Evolutionary conservation across 2,797 vertebrate genomes (phyloP), one percentile per base, ranked within the genome.

Genomic region (Cyprinella venusta): DNA sequence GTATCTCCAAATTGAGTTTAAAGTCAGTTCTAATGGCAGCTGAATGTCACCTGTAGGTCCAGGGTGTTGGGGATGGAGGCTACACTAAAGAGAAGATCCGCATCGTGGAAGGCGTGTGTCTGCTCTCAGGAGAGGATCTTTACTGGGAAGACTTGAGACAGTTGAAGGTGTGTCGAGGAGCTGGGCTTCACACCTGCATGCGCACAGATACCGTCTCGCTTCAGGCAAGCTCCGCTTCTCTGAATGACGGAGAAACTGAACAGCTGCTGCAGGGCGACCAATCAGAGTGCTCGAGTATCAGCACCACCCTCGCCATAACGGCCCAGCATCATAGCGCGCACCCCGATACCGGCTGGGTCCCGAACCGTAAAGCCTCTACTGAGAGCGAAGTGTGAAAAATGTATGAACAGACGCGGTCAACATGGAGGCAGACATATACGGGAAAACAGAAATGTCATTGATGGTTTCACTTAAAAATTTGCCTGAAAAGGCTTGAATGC

Each of bases 121-220:
- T 99, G 79, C 94, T 99, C 88, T 97, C 97, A 79, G 94, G 94
- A 16, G 97, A 98, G 2, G 97, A 97, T 83, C 95, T 97, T 0
- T 97, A 97, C 90, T 99, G 98, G 98, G 97, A 99, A 59, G 97
- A 99, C 91, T 95, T 99, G 16, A 98, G 98, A 90, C 98, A 99
- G 92, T 94, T 98, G 88, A 97, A 97, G 87, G 96, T 95, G 40
- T 97, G 96, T 9, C 94, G 98, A 10, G 97, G 93, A 63, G 94
- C 96, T 68, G 97, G 98, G 75, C 96, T 99, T 54, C 97, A 99
- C 0, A 94, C 98, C 82, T 99, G 98, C 94, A 97, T 99, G 95
- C 97, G 97, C 90, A 98, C 97, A 0, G 98, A 99, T 90, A 99
- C 98, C 0, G 96, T 99, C 89, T 99, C 98, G 82, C 96, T 99